phyloP scores from a whole-genome alignment of 2,797 vertebrate species.

The Pangasius djambal region DNA sequence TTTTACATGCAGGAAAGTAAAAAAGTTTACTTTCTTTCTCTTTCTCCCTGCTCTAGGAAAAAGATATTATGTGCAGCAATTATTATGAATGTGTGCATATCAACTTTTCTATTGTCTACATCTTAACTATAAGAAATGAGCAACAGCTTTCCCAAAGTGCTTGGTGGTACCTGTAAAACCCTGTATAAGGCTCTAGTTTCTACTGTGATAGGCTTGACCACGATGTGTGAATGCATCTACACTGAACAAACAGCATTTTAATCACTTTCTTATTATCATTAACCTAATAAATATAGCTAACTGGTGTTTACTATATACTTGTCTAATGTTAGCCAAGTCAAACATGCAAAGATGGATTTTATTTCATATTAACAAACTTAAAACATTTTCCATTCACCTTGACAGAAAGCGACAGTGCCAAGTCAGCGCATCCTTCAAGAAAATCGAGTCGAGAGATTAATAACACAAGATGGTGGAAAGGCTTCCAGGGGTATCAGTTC shows the following conservation, averaged over 20 bases:
- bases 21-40: constrained; percentile 3
- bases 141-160: background rate
- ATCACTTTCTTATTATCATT: background rate
- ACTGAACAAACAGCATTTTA: background rate
- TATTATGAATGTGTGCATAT: background rate
- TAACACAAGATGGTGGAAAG: background rate
- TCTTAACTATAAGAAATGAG: background rate
- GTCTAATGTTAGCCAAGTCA: background rate
- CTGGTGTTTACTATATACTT: background rate
- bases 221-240: background rate
- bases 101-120: background rate
- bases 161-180: background rate
- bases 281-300: background rate
- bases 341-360: background rate
- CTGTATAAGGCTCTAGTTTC: background rate
- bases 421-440: background rate
- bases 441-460: background rate
- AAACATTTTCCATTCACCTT: background rate
- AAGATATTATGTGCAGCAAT: background rate
- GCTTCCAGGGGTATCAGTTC: background rate
- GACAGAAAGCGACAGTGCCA: background rate
- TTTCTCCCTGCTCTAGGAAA: background rate
- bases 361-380: background rate
- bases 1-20: background rate
- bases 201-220: background rate